Percentiles rank a stretch among this genome's conserved stretches.
phyloP scores from a whole-genome alignment of 2,797 vertebrate species.

The Lateolabrax maculatus region DNA sequence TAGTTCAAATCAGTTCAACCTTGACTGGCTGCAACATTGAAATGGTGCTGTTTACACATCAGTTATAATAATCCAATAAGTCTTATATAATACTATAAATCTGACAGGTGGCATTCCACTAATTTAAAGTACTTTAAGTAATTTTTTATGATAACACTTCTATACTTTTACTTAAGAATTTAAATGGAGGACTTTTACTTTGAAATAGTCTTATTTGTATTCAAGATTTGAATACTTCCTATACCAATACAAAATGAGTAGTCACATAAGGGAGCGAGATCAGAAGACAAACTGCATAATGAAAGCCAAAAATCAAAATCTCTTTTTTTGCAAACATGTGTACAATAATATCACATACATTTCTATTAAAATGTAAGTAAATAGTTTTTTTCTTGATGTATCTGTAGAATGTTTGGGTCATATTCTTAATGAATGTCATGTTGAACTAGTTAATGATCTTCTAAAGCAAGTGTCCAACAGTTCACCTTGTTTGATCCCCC shows the following conservation, averaged over 20 bases:
- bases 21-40: background rate
- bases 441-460: background rate
- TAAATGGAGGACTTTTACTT: background rate
- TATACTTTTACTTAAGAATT: background rate
- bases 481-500: conserved; percentile 12
- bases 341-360: background rate
- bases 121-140: background rate
- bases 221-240: background rate
- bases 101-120: background rate
- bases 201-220: background rate
- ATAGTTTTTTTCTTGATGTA: background rate
- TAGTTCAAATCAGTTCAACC: background rate
- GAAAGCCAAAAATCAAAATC: background rate
- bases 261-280: background rate
- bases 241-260: background rate
- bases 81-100: background rate
- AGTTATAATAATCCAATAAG: background rate
- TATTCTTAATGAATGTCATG: background rate
- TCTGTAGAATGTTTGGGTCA: background rate
- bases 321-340: background rate
- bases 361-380: background rate
- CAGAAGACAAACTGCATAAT: background rate
- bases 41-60: background rate
- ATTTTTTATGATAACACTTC: background rate
- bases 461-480: background rate